Evolutionary conservation across 2,888 invertebrate species (phyloP).

Genomic region (Maniola hyperantus): DNA sequence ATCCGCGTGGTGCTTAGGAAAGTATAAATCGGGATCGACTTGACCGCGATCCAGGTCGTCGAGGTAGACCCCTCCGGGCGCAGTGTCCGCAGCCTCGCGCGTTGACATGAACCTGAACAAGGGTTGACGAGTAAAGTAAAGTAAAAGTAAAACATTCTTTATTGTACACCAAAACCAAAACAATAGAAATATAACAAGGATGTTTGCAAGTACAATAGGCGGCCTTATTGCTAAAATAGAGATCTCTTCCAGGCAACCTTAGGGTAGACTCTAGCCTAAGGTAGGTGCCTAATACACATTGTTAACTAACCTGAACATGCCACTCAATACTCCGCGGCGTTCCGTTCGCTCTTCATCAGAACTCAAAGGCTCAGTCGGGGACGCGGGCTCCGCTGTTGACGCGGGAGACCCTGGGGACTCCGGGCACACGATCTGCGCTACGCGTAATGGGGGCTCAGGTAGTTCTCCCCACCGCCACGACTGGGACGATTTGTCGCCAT

Average conservation of each 20-base stretch:
- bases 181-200: no score
- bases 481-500: slow-evolving; percentile 81
- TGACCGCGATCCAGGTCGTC: slow-evolving; percentile 95
- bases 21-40: slow-evolving; percentile 96
- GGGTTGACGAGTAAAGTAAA: no score
- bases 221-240: no score
- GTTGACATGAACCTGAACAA: slow-evolving; percentile 94
- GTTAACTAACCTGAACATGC: slow-evolving; percentile 91
- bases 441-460: slow-evolving; percentile 81
- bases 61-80: slow-evolving; percentile 93
- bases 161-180: no score
- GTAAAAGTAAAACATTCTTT: no score
- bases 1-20: slow-evolving; percentile 87
- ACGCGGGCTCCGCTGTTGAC: slow-evolving; percentile 58
- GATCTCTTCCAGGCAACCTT: no score
- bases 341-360: slow-evolving; percentile 77
- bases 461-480: slow-evolving; percentile 97
- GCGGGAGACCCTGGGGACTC: slow-evolving; percentile 55
- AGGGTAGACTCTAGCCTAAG: no score
- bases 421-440: slow-evolving; percentile 50
- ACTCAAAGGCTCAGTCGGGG: slow-evolving; percentile 71
- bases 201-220: no score
- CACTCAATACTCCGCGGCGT: slow-evolving; percentile 89
- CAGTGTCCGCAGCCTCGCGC: slow-evolving; percentile 66
- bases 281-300: no score